Percentiles rank a stretch among this genome's conserved stretches.
Evolutionary conservation across 92 coral and sea anemone species (phyloP).

Genomic region (Phenganax marumi): DNA sequence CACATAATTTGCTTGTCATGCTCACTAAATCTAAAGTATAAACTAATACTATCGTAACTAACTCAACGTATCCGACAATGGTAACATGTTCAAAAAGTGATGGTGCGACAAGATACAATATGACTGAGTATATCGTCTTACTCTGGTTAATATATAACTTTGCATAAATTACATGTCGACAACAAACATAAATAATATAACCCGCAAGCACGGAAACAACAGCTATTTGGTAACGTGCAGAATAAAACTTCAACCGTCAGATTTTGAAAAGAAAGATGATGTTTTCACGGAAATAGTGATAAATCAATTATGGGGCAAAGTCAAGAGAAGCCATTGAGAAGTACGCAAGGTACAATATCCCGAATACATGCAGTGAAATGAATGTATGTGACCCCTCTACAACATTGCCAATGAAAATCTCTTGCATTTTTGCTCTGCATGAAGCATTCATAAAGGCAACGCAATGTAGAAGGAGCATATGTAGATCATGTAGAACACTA

Average conservation of each 20-base stretch:
- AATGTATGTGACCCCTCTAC: not conserved
- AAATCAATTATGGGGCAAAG: constrained; percentile 26
- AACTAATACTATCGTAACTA: too few species aligned
- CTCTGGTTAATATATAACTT: constrained; percentile 10
- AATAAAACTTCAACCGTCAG: not conserved
- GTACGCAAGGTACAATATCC: constrained; percentile 15
- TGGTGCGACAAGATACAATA: too few species aligned
- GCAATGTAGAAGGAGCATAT: not conserved
- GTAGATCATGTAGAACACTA: not conserved
- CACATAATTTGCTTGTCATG: too few species aligned
- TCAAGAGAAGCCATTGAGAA: constrained; percentile 32
- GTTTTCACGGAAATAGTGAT: not conserved
- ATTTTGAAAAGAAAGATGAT: not conserved
- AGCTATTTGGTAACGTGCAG: not conserved
- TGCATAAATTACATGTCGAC: constrained; percentile 12
- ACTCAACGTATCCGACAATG: too few species aligned
- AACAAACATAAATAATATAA: not conserved
- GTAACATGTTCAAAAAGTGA: too few species aligned
- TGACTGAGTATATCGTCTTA: not conserved
- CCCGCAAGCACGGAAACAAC: constrained; percentile 3
- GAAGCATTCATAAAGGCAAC: not conserved
- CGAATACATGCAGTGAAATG: not conserved
- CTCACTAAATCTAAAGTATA: too few species aligned
- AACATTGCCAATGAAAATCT: not conserved
- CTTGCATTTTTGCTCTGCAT: not conserved